A percentile compares a stretch with the other conserved stretches of the same genome.
Evolutionary conservation across 2,888 invertebrate species (phyloP).

Genomic region (Rhyacophila evoluta): DNA sequence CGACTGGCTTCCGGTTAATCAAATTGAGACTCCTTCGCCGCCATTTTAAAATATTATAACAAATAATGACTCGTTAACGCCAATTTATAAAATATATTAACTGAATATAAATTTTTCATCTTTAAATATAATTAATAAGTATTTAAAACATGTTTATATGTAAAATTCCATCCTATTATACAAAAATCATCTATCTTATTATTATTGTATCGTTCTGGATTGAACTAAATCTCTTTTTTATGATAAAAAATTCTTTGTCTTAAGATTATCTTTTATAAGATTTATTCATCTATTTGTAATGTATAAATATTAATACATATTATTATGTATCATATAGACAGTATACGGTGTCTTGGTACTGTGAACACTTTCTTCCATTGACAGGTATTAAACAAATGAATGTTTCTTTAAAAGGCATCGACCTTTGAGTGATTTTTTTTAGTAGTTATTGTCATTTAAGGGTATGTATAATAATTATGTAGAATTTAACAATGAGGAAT

Average conservation of each 20-base stretch:
- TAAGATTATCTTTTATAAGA: neutral
- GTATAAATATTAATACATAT: slow-evolving; percentile 12
- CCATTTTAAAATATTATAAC: neutral
- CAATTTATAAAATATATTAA: neutral
- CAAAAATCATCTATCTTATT: too few relatives aligned
- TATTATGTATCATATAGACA: slow-evolving; percentile 25
- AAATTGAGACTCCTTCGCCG: neutral
- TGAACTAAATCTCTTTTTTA: neutral
- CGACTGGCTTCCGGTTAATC: neutral
- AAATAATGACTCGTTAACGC: neutral
- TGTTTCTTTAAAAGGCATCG: neutral
- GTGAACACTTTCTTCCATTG: slow-evolving; percentile 25
- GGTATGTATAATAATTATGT: neutral
- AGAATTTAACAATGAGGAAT: neutral
- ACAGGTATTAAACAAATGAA: slow-evolving; percentile 28
- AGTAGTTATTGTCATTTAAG: slow-evolving; percentile 1
- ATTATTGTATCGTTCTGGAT: neutral
- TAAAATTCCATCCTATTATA: slow-evolving; percentile 10
- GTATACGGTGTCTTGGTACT: slow-evolving; percentile 19
- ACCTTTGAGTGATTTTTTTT: neutral
- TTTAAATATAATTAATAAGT: neutral
- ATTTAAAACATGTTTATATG: slow-evolving; percentile 6
- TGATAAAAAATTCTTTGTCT: neutral
- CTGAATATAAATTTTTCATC: neutral
- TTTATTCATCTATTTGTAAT: neutral